Conservation (phyloP, 2,888 invertebrate species). For the Lysandra bellargus region DNA sequence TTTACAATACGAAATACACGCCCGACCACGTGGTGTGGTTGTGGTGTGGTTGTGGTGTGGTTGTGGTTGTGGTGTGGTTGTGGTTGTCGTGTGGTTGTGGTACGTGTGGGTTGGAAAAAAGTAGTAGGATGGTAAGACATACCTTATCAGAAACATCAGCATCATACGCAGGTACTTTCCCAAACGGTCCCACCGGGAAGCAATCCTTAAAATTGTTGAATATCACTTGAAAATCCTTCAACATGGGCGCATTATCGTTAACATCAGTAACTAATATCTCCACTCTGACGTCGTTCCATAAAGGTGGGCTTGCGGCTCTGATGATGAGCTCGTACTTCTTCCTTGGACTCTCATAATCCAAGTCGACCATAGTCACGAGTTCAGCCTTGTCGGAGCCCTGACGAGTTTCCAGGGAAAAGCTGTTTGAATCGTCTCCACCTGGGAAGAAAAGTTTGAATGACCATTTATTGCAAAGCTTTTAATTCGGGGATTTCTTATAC, state of each 20-base stretch:
- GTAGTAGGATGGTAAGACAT: background rate
- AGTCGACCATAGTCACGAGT: slow-evolving; percentile 91
- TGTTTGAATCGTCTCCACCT: slow-evolving; percentile 93
- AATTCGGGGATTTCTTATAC: no score
- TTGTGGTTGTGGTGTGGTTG: no score
- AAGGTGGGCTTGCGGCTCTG: slow-evolving; percentile 93
- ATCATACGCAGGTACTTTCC: slow-evolving; percentile 95
- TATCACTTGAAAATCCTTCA: slow-evolving; percentile 95
- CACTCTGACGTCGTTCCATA: slow-evolving; percentile 93
- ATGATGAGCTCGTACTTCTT: slow-evolving; percentile 94
- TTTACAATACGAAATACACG: no score
- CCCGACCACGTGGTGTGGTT: no score
- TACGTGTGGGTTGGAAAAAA: no score
- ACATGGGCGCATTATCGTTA: slow-evolving; percentile 95
- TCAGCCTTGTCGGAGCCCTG: slow-evolving; percentile 93
- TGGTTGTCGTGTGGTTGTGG: no score
- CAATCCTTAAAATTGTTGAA: slow-evolving; percentile 97
- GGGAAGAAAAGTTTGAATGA: slow-evolving; percentile 5
- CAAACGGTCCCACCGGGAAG: slow-evolving; percentile 95
- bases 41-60: no score
- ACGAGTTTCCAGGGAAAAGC: slow-evolving; percentile 89
- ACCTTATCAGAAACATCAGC: slow-evolving; percentile 95
- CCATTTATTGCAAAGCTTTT: no score
- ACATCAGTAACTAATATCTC: slow-evolving; percentile 95
- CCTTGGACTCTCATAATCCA: slow-evolving; percentile 97